phyloP scores from a whole-genome alignment of 2,888 invertebrate species.

The Blastobasis adustella region DNA sequence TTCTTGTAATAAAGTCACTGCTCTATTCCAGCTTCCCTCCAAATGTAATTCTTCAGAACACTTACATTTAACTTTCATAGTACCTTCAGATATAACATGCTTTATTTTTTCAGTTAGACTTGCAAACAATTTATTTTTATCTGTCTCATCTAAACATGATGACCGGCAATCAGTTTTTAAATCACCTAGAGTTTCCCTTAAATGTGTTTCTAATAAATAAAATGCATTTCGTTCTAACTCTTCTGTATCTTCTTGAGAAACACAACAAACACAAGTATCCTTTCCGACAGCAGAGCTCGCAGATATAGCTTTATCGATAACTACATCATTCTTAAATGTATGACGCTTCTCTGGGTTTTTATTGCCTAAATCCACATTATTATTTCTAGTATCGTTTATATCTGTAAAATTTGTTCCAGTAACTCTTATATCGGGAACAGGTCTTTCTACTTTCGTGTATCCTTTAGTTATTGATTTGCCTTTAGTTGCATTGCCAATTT shows the following conservation, averaged over 20 bases:
- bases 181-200: slow-evolving; percentile 43
- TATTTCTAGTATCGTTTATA: too few relatives aligned
- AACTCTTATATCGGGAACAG: too few relatives aligned
- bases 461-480: neutral
- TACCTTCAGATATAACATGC: slow-evolving; percentile 43
- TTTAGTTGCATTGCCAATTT: slow-evolving; percentile 5
- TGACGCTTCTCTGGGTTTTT: too few relatives aligned
- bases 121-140: slow-evolving; percentile 43
- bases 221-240: slow-evolving; percentile 59
- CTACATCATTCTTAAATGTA: too few relatives aligned
- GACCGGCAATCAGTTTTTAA: slow-evolving; percentile 35
- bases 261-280: slow-evolving; percentile 45
- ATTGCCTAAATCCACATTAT: too few relatives aligned
- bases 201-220: slow-evolving; percentile 49
- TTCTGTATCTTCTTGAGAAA: slow-evolving; percentile 26
- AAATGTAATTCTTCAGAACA: slow-evolving; percentile 23
- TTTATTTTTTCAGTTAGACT: slow-evolving; percentile 45
- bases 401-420: too few relatives aligned
- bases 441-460: too few relatives aligned
- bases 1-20: slow-evolving; percentile 54
- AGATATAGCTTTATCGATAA: too few relatives aligned
- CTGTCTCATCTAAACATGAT: slow-evolving; percentile 31
- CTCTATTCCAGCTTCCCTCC: slow-evolving; percentile 54
- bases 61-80: slow-evolving; percentile 36
- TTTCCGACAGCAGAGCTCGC: neutral